Base-by-base conservation (phyloP, 2,113 vertebrate genomes). In the Nansenia antarctica region DNA sequence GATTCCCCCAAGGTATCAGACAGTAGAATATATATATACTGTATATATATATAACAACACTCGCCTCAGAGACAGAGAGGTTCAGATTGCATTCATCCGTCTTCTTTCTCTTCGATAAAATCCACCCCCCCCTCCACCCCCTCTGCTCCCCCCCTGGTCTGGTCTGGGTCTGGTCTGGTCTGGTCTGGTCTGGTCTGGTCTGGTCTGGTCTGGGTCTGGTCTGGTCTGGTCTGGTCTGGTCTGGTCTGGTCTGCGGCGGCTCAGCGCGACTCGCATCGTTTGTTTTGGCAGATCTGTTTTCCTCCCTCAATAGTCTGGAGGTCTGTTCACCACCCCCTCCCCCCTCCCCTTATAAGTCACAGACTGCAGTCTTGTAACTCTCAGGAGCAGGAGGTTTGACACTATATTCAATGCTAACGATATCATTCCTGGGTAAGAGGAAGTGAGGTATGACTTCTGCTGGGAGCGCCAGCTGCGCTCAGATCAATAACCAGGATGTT, bases 401-500 rank as follows among this genome's bases (percentile, higher is more conserved):
- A 60, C 61, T 72, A 31, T 65, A 69, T 83, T 73, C 54, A 74
- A 65, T 53, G 60, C 72, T 82, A 82, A 85, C 61, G 53, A 77
- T 54, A 77, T 82, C 59, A 65, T 31, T 32, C 45, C 22, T n/a
- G n/a, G 47, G 69, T 57, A 54, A 57, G 12, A 58, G 52, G 32
- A 66, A 79, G 73, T 57, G 60, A 70, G 74, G 37, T 80, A 82
- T 0, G 30, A 76, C 64, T 63, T 81, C 77, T 79, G 73, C 49
- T 8, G 35, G 12, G 14, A 14, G 73, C 69, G 69, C 70, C 74
- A 75, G 66, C 73, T 70, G 60, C 58, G n/a, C 65, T 27, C 72
- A 74, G 79, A 67, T 73, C 76, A 86, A 87, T 85, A 80, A 83
- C 84, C 67, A 72, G 63, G 37, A 67, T 81, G 67, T 80, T 83